Conservation (phyloP, 2,888 invertebrate genomes). For the Pollenia amentaria region DNA sequence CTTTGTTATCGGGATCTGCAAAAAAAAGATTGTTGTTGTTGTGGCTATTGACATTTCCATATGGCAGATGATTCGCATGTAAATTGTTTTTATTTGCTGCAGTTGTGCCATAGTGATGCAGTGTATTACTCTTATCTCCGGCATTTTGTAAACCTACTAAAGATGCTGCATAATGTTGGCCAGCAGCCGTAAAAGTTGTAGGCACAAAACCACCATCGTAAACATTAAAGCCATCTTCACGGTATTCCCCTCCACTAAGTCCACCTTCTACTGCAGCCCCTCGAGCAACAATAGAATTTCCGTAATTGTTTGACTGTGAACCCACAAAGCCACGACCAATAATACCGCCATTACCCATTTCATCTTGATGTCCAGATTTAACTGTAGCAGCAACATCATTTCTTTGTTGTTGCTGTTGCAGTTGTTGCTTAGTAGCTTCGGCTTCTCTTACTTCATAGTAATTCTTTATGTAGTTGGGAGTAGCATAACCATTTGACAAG, state of each 20-base stretch:
- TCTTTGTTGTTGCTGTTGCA: slow-evolving; percentile 22
- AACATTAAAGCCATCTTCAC: slow-evolving; percentile 43
- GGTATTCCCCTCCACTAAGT: background rate
- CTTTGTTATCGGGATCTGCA: slow-evolving; percentile 28
- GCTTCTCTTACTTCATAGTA: slow-evolving; percentile 53
- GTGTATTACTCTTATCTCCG: slow-evolving; percentile 46
- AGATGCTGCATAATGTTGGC: slow-evolving; percentile 76
- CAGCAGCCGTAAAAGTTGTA: slow-evolving; percentile 75
- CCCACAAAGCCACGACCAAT: slow-evolving; percentile 47
- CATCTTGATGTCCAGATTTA: slow-evolving; percentile 12
- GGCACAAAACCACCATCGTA: slow-evolving; percentile 74
- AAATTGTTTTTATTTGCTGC: slow-evolving; percentile 79
- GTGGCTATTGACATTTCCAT: slow-evolving; percentile 64
- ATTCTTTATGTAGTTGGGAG: slow-evolving; percentile 54
- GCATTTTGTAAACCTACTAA: slow-evolving; percentile 46
- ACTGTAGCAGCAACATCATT: slow-evolving; percentile 23
- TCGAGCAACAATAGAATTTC: slow-evolving; percentile 37
- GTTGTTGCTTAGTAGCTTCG: slow-evolving; percentile 43
- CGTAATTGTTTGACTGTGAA: slow-evolving; percentile 53
- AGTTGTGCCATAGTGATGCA: slow-evolving; percentile 37
- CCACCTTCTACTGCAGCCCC: background rate
- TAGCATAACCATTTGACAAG: slow-evolving; percentile 65
- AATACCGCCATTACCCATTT: slow-evolving; percentile 39
- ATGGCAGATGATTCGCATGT: slow-evolving; percentile 42
- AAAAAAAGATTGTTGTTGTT: slow-evolving; percentile 21